These are phyloP conservation scores for Apodemia zela DNA, from an alignment of 2,888 invertebrate genomes.

Conservation along the genomic window DNA sequence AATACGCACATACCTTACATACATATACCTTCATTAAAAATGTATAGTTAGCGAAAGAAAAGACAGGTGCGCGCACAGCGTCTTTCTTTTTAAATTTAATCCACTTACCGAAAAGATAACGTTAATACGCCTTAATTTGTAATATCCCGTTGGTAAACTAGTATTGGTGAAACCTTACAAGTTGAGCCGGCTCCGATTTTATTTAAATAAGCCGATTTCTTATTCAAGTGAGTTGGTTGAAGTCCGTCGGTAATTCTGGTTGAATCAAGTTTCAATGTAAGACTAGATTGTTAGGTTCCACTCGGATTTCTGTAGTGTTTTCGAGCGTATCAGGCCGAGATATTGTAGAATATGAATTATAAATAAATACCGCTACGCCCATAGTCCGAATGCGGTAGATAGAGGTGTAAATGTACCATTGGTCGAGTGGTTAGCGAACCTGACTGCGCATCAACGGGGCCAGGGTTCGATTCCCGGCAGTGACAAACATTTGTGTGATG, in stretches of 20 bases:
- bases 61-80: background rate
- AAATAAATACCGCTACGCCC: too few species aligned
- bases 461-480: too few species aligned
- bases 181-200: constrained; percentile 45
- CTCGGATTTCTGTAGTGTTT: constrained; percentile 50
- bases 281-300: constrained; percentile 57
- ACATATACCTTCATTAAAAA: too few species aligned
- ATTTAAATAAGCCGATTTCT: constrained; percentile 65
- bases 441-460: too few species aligned
- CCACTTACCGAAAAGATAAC: constrained; percentile 1
- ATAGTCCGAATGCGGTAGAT: too few species aligned
- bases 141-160: constrained; percentile 2
- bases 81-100: background rate
- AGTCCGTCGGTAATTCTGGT: constrained; percentile 44
- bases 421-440: too few species aligned
- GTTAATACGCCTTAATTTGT: constrained; percentile 1
- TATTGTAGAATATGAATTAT: background rate
- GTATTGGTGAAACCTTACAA: constrained; percentile 49
- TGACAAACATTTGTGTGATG: too few species aligned
- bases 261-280: constrained; percentile 66
- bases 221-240: constrained; percentile 33
- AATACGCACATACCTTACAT: too few species aligned
- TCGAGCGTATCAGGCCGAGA: constrained; percentile 16
- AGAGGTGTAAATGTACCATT: too few species aligned
- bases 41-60: too few species aligned